Base-by-base conservation (phyloP, 2,888 invertebrate genomes). In the Cataglyphis livida region DNA sequence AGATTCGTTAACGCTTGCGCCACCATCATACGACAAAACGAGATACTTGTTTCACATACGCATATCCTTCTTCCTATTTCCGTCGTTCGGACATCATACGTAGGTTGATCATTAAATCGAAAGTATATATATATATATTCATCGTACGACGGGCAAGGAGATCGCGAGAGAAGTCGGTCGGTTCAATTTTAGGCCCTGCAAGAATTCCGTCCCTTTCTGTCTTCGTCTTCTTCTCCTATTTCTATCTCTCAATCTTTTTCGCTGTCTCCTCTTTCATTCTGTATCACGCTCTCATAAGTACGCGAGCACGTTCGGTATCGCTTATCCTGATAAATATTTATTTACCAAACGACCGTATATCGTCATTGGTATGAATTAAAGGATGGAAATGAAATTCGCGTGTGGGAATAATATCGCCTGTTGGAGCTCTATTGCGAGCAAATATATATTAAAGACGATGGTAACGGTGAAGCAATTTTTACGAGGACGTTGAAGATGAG, bases 221-320 rank as follows among this genome's bases (percentile, higher is more conserved):
- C 38, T 38, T 32, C 65, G 15, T 79, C 57, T 71, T 62, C 48
- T 25, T 76, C 74, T 64, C 41, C 3, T 75, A 21, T 65, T 35
- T 76, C 6, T 82, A 35, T 78, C 64, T 66, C 1, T 51, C 3
- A 76, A 65, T 79, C n/a, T 74, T 81, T 59, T 48, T 70, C 71
- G 66, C 38, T 83, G 73, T 81, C 64, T 79, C n/a, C 57, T 65
- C 18, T 44, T 71, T 79, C 71, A 71, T 71, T 78, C 78, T 70
- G 18, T 59, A 70, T 78, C 78, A 79, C 64, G 48, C 32, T 71
- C 59, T 79, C 59, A 79, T 35, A 57, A 78, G 25, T 78, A 59
- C 59, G 51, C n/a, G 59, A 59, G 59, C 35, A 78, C 59, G 78
- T 78, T 70, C 70, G 44, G 78, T 35, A 71, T 79, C 35, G 59